Base-by-base conservation (phyloP, 1,140 invertebrate genomes). In the Gryllus bimaculatus region DNA sequence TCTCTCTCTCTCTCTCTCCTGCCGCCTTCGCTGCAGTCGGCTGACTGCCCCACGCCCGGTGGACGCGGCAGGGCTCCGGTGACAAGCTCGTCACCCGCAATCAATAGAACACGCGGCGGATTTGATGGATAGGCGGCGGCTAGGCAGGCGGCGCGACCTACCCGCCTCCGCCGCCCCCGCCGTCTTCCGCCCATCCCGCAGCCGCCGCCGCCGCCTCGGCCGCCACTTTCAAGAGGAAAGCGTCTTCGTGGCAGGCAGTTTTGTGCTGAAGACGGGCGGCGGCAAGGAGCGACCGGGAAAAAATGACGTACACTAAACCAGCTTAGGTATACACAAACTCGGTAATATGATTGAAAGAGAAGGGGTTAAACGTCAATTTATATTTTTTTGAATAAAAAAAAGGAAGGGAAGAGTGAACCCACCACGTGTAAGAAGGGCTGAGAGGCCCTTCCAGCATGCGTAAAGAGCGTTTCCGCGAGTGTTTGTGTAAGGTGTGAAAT, bases 71-170 rank as follows among this genome's bases (percentile, higher is more conserved):
- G 73, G 47, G 48, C 48, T 47, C 73, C 26, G 76, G 48, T 18
- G 75, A 77, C 8, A 47, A 26, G 48, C n/a, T 20, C 15, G 75
- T 26, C 47, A 76, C 39, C 74, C 73, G 21, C 73, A 76, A 82
- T 8, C 80, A 15, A 26, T 76, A 66, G 54, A 66, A 66, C 54
- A 66, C 54, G 54, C 54, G 10, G 54, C 54, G 54, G 54, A 66
- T 66, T 66, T 66, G 54, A 66, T 48, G 21, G 21, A 20, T 77
- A 26, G 21, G 21, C 21, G n/a, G 75, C 82, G 85, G 82, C 78
- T 78, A 49, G 26, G 26, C 26, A 5, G 26, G 26, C 26, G 26
- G 26, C 78, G 26, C 79, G 81, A 84, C 84, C 81, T 39, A 5
- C 26, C 26, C 26, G 26, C 26, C 26, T 80, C 82, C 48, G 0